Percentiles rank a stretch among this genome's conserved stretches.
These are phyloP conservation scores for Idaea biselata DNA, from an alignment of 2,888 invertebrate species.

Conservation along the genomic window DNA sequence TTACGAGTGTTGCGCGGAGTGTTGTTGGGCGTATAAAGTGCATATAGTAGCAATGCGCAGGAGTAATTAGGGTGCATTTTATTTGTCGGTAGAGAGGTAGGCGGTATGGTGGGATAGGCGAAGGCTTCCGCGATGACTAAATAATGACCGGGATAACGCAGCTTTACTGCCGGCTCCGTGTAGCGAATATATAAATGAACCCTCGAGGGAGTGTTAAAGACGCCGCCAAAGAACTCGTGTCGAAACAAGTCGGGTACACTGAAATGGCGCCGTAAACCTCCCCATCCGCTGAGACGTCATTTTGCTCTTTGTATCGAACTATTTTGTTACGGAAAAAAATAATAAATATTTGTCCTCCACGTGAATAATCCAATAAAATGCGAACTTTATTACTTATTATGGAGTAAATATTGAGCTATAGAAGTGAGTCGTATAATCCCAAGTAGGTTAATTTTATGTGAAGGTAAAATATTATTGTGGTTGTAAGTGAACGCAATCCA, in stretches of 20 bases:
- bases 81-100: conserved; percentile 59
- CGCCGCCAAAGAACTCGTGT: conserved; percentile 75
- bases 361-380: conserved; percentile 34
- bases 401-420: conserved; percentile 4
- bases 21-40: conserved; percentile 49
- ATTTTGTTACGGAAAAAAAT: conserved; percentile 57
- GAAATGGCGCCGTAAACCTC: conserved; percentile 75
- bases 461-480: conserved; percentile 1
- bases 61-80: conserved; percentile 72
- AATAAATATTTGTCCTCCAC: conserved; percentile 42
- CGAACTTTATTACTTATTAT: conserved; percentile 8
- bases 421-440: neutral
- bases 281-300: conserved; percentile 71
- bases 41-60: conserved; percentile 52
- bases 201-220: conserved; percentile 78
- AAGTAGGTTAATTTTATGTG: conserved; percentile 1
- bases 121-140: conserved; percentile 67
- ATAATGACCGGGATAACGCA: conserved; percentile 80
- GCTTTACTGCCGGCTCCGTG: conserved; percentile 78
- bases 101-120: conserved; percentile 16
- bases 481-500: conserved; percentile 1
- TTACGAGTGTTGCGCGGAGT: conserved; percentile 34
- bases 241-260: conserved; percentile 73
- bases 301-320: conserved; percentile 59
- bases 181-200: conserved; percentile 80